Conservation (phyloP, 2,797 vertebrate species). For the Sebastes cheni region DNA sequence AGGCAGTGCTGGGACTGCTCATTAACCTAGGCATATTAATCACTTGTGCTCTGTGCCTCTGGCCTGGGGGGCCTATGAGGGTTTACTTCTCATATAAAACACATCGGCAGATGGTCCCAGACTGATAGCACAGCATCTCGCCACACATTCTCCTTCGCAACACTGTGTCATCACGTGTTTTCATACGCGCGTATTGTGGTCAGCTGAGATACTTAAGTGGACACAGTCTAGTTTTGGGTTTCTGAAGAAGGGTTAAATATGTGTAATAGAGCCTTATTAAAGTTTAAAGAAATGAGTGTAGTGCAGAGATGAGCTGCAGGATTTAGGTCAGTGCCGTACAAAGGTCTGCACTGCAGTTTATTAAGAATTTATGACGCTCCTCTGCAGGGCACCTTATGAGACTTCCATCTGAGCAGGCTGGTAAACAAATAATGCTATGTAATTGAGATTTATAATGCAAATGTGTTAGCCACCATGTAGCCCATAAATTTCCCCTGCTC, state of each 20-base stretch:
- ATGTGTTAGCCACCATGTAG: constrained; percentile 67
- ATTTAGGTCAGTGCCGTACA: constrained; percentile 82
- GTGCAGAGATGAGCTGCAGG: constrained; percentile 73
- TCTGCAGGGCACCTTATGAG: constrained; percentile 76
- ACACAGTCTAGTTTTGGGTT: constrained; percentile 33
- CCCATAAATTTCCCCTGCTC: constrained; percentile 67
- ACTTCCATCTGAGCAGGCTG: constrained; percentile 63
- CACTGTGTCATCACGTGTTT: constrained; percentile 16
- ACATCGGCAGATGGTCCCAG: constrained; percentile 76
- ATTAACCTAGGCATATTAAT: constrained; percentile 82
- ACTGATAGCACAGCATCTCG: constrained; percentile 61
- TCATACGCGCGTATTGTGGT: constrained; percentile 22
- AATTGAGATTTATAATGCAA: constrained; percentile 84
- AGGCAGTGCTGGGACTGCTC: constrained; percentile 70
- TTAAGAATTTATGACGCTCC: constrained; percentile 84
- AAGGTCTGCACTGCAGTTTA: constrained; percentile 86
- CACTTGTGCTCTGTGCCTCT: constrained; percentile 66
- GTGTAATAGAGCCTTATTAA: constrained; percentile 78
- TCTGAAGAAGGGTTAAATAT: constrained; percentile 67
- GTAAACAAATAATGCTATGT: constrained; percentile 81
- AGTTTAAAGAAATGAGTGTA: constrained; percentile 75
- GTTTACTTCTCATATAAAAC: constrained; percentile 72
- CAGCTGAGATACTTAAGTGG: constrained; percentile 31
- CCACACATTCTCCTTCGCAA: constrained; percentile 20
- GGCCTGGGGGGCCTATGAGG: constrained; percentile 64